Percentiles rank a stretch among this genome's conserved stretches.
Evolutionary conservation across 1,140 invertebrate genomes (phyloP).

Genomic region (Conopomorpha cramerella): DNA sequence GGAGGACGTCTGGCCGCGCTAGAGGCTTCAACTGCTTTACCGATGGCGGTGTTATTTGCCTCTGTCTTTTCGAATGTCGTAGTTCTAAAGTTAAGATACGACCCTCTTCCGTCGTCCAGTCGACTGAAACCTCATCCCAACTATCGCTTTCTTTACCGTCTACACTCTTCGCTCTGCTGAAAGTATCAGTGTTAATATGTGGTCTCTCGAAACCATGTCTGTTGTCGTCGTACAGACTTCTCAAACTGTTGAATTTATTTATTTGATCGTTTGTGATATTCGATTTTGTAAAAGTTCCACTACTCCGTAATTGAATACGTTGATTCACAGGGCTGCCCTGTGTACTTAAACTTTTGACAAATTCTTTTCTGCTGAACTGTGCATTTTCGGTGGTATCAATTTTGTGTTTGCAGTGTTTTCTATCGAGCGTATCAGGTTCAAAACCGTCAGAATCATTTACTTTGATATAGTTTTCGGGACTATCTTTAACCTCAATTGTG

Average conservation of each 20-base stretch:
- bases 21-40: conserved; percentile 44
- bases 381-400: conserved; percentile 39
- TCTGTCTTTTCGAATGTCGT: conserved; percentile 71
- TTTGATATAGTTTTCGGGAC: conserved; percentile 69
- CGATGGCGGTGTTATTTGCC: conserved; percentile 57
- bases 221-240: conserved; percentile 73
- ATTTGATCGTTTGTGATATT: conserved; percentile 30
- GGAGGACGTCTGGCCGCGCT: conserved; percentile 68
- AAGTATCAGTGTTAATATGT: conserved; percentile 20
- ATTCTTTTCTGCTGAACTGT: conserved; percentile 38
- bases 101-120: conserved; percentile 58
- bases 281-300: conserved; percentile 67
- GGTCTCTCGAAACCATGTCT: conserved; percentile 33
- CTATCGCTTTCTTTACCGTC: conserved; percentile 18
- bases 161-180: conserved; percentile 19
- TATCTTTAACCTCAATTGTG: conserved; percentile 79
- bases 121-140: conserved; percentile 22
- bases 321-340: conserved; percentile 63
- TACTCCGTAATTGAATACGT: conserved; percentile 53
- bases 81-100: conserved; percentile 66
- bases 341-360: conserved; percentile 56
- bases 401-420: conserved; percentile 73
- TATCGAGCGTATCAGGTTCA: conserved; percentile 82
- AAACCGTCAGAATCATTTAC: conserved; percentile 76
- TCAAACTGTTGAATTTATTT: conserved; percentile 67